These are phyloP conservation scores for Oedothorax gibbosus DNA, from an alignment of 1,140 invertebrate genomes.

Conservation along the genomic window DNA sequence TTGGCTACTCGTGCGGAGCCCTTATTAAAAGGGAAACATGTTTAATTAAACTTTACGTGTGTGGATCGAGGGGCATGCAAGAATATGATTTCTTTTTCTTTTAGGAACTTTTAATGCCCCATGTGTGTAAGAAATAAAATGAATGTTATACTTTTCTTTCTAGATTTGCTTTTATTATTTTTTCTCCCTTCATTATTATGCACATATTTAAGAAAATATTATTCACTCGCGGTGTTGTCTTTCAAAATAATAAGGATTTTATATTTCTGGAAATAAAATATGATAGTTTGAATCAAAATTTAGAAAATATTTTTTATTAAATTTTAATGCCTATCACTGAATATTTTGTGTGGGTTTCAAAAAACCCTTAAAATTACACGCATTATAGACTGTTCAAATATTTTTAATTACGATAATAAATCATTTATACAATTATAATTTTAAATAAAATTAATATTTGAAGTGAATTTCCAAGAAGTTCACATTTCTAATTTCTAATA, in stretches of 20 bases:
- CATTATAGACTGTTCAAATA: no score
- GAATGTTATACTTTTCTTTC: conserved; percentile 3
- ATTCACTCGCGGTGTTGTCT: neutral
- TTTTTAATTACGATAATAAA: no score
- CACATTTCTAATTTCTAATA: no score
- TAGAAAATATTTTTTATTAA: neutral
- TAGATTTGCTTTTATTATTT: neutral
- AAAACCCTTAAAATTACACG: no score
- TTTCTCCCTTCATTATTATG: neutral
- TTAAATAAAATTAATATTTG: no score
- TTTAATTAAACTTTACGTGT: conserved; percentile 15
- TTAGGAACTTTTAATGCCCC: no score
- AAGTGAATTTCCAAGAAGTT: no score
- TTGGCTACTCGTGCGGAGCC: neutral
- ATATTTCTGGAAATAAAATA: neutral
- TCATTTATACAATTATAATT: no score
- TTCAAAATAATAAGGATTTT: no score
- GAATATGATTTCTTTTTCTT: neutral
- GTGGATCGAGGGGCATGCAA: neutral
- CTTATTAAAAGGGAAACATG: conserved; percentile 12
- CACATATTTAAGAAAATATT: neutral
- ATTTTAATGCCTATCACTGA: no score
- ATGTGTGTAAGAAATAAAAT: neutral
- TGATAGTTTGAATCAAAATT: neutral
- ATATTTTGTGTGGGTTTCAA: no score